Evolutionary conservation across 2,797 vertebrate genomes (phyloP), one percentile per base, ranked within the genome.

Genomic region (Urosaurus nigricauda): DNA sequence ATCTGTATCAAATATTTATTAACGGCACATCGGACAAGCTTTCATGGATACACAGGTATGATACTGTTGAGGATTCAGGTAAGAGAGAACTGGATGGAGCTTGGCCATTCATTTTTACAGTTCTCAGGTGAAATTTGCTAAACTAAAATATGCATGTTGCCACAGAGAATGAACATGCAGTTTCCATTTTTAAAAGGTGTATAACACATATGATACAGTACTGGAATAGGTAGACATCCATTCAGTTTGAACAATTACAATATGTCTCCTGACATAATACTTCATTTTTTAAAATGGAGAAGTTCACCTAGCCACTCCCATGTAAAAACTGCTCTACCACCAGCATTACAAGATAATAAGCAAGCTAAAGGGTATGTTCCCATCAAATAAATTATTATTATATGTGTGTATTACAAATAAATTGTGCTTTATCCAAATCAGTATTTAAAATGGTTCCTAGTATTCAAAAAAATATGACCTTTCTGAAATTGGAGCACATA

Each of bases 1-100:
- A 92, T 63, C 92, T 84, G 89, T 85, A 94, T 90, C 93, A 89
- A 93, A 91, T 93, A 93, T 94, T 94, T 94, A 93, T 87, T 94
- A 95, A 96, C 91, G 37, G 85, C 4, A 87, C 73, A 77, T 88
- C 94, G 89, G 91, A 94, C 1, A 75, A 93, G 91, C 87, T 51
- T 89, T 80, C 85, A 81, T 87, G 37, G 92, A 90, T 9, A 80
- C 70, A 90, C 86, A 90, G 91, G 79, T 91, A 88, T 1, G 0
- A 81, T 2, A 63, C 87, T 93, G 75, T 13, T 17, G 90, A 89
- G 87, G 92, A 87, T 94, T 87, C 70, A 83, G 87, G 81, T 40
- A 87, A 2, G 21, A 88, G 40, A 0, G 11, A 89, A 71, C 79
- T 84, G 83, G 19, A 56, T 65, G 79, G 78, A n/a, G 84, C 84